Evolutionary conservation across 2,113 vertebrate species (phyloP).

Genomic region (Lagenorhynchus albirostris): DNA sequence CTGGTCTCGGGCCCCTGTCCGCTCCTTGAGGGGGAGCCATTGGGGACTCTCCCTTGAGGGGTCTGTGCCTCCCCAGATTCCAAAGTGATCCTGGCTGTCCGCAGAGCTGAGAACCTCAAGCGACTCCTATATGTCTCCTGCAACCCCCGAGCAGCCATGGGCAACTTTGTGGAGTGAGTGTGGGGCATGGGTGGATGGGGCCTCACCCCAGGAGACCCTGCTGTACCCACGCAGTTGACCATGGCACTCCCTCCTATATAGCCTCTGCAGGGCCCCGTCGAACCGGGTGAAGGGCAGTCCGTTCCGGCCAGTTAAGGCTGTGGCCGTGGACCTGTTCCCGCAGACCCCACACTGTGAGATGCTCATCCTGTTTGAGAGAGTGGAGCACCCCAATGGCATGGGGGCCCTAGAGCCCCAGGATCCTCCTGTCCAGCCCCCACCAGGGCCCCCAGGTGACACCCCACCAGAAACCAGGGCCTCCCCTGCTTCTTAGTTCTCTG

Average conservation of each 20-base stretch:
- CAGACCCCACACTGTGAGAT: constrained; percentile 95
- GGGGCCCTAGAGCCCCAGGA: neutral
- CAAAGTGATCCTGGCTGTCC: constrained; percentile 94
- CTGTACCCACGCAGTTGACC: neutral
- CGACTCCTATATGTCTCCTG: constrained; percentile 95
- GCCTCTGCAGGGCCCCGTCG: constrained; percentile 93
- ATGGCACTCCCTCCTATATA: neutral
- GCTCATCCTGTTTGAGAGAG: constrained; percentile 92
- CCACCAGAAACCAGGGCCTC: neutral
- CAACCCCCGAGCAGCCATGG: constrained; percentile 95
- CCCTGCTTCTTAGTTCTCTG: neutral
- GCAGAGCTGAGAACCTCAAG: constrained; percentile 92
- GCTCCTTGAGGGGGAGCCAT: accelerated
- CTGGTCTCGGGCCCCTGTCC: too few relatives aligned
- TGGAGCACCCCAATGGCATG: constrained; percentile 73
- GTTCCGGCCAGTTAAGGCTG: constrained; percentile 89
- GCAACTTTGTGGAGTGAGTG: constrained; percentile 97
- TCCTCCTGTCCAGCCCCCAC: neutral
- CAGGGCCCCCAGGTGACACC: neutral
- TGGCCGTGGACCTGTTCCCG: constrained; percentile 96
- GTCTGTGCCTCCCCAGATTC: constrained; percentile 85
- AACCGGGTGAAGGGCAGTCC: constrained; percentile 92
- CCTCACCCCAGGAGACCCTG: neutral
- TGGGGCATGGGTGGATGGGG: neutral
- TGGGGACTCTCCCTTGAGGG: neutral